phyloP scores from a whole-genome alignment of 2,888 invertebrate genomes.

The Phengaris arion region DNA sequence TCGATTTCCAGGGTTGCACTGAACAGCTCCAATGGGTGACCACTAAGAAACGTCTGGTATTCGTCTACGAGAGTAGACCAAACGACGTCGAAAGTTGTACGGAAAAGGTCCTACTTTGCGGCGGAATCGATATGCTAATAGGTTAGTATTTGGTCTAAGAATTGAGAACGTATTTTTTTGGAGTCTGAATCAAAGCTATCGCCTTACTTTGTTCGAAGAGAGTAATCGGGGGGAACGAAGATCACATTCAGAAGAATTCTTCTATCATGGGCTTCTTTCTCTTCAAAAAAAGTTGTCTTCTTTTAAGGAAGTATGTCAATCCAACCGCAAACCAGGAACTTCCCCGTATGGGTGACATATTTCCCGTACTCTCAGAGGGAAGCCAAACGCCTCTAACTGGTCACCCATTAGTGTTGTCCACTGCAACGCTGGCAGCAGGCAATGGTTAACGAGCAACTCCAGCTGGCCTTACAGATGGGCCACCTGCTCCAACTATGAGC shows the following conservation, averaged over 20 bases:
- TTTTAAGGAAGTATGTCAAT: not conserved
- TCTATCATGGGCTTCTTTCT: too few relatives aligned
- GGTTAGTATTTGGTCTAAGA: not conserved
- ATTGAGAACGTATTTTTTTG: not conserved
- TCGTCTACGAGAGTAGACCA: not conserved
- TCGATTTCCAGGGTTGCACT: not conserved
- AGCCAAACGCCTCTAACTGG: not conserved
- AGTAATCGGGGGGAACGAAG: too few relatives aligned
- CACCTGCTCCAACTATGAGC: not conserved
- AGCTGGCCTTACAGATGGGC: not conserved
- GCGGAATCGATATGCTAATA: not conserved
- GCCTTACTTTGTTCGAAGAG: too few relatives aligned
- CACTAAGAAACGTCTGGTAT: not conserved
- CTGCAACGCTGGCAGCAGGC: not conserved
- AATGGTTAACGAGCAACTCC: not conserved
- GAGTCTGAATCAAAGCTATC: not conserved
- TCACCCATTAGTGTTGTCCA: constrained; percentile 2
- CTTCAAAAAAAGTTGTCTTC: too few relatives aligned
- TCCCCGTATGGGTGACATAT: not conserved
- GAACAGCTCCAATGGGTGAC: not conserved
- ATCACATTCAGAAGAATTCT: too few relatives aligned
- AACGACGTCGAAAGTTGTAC: not conserved
- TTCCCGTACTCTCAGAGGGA: not conserved
- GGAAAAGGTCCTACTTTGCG: constrained; percentile 14
- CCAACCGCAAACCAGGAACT: not conserved